Conservation (phyloP, 2,113 vertebrate genomes). For the Malaclemys terrapin region DNA sequence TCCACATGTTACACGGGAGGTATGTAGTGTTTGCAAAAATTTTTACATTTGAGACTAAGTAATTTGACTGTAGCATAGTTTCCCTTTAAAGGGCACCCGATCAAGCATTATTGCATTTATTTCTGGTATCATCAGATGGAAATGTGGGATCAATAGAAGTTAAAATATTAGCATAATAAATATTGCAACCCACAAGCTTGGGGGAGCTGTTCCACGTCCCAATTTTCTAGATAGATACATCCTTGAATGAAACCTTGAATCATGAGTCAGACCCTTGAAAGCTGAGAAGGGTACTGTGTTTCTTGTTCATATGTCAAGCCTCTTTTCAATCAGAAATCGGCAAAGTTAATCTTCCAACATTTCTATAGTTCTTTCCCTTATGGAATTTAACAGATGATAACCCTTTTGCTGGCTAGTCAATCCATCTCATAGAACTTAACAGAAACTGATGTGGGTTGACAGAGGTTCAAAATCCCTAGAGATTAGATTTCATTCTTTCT, state of each 20-base stretch:
- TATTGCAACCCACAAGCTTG: background rate
- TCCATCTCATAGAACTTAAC: background rate
- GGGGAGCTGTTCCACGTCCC: background rate
- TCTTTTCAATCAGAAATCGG: background rate
- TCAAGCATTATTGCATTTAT: background rate
- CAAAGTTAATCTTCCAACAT: background rate
- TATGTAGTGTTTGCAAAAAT: background rate
- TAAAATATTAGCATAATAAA: background rate
- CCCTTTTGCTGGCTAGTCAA: background rate
- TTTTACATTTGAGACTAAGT: background rate
- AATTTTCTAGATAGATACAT: background rate
- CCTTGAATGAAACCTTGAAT: background rate
- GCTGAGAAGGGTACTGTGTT: background rate
- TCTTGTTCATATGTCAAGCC: background rate
- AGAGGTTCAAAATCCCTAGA: background rate
- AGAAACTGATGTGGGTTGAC: background rate
- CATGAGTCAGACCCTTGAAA: background rate
- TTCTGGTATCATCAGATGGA: background rate
- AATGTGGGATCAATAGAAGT: background rate
- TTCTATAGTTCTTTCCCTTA: background rate
- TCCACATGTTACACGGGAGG: background rate
- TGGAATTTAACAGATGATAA: background rate
- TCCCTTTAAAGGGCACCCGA: background rate
- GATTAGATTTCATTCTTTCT: background rate
- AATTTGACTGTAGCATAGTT: background rate